Conservation (phyloP, 1,140 invertebrate genomes). For the Copidosoma floridanum region DNA sequence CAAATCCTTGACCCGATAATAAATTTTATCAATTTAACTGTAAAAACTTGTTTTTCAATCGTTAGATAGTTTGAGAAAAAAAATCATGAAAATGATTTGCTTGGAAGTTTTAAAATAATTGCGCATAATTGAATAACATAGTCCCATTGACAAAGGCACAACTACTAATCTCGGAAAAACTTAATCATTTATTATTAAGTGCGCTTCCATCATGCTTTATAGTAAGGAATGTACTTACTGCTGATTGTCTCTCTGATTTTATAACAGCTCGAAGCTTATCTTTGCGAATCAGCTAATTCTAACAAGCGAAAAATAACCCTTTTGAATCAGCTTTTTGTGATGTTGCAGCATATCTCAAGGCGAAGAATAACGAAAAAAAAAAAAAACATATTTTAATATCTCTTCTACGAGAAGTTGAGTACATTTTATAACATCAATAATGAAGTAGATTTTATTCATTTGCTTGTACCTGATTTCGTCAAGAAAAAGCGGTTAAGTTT, state of each 20-base stretch:
- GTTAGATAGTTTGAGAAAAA: no score
- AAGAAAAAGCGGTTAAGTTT: no score
- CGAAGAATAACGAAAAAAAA: conserved; percentile 18
- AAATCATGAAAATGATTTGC: no score
- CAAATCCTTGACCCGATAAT: no score
- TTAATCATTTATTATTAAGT: conserved; percentile 30
- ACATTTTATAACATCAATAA: no score
- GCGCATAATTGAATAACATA: conserved; percentile 9
- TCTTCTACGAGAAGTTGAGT: no score
- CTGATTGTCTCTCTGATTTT: conserved; percentile 30
- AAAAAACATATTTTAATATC: neutral
- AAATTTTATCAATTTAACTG: no score
- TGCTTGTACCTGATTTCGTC: no score
- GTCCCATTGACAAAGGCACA: neutral
- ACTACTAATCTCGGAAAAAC: conserved; percentile 18
- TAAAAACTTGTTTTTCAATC: no score
- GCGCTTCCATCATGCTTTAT: conserved; percentile 25
- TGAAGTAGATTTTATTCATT: no score
- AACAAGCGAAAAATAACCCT: conserved; percentile 24
- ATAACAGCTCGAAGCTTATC: conserved; percentile 23
- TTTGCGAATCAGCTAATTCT: conserved; percentile 7
- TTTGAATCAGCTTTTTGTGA: conserved; percentile 31
- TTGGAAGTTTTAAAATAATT: no score
- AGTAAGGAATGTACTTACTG: conserved; percentile 25
- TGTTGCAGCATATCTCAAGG: conserved; percentile 24